phyloP scores from a whole-genome alignment of 1,140 invertebrate species.

The Anoplophora glabripennis region DNA sequence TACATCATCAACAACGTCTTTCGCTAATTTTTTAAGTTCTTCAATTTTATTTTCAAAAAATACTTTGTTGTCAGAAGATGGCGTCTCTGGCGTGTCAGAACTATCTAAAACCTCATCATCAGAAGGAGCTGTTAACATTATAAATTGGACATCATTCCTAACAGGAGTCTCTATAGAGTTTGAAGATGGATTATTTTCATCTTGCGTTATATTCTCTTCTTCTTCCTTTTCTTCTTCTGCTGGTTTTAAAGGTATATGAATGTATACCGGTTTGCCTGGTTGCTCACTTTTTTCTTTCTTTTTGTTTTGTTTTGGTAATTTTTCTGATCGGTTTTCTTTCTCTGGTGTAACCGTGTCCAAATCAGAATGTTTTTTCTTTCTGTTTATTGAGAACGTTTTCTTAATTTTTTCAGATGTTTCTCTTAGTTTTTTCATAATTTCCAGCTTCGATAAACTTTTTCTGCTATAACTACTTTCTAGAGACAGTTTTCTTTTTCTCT shows the following conservation, averaged over 20 bases:
- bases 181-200: conserved; percentile 17
- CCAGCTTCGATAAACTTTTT: conserved; percentile 42
- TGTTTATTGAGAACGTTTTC: conserved; percentile 28
- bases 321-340: conserved; percentile 12
- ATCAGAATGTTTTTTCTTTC: not conserved
- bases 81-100: conserved; percentile 39
- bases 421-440: conserved; percentile 41
- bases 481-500: conserved; percentile 41
- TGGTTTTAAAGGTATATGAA: conserved; percentile 47
- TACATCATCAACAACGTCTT: conserved; percentile 39
- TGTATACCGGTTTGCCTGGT: conserved; percentile 38
- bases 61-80: conserved; percentile 34
- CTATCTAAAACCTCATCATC: conserved; percentile 45
- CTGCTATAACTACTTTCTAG: conserved; percentile 45
- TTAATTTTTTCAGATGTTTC: conserved; percentile 41
- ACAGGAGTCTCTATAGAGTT: conserved; percentile 23
- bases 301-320: conserved; percentile 12
- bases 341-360: conserved; percentile 16
- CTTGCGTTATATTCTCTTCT: not conserved
- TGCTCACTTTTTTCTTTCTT: conserved; percentile 19
- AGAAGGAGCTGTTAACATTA: conserved; percentile 44
- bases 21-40: conserved; percentile 41
- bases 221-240: conserved; percentile 17
- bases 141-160: conserved; percentile 39
- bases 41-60: conserved; percentile 34